Conservation (phyloP, 2,888 invertebrate genomes). For the Podotricha telesiphe region DNA sequence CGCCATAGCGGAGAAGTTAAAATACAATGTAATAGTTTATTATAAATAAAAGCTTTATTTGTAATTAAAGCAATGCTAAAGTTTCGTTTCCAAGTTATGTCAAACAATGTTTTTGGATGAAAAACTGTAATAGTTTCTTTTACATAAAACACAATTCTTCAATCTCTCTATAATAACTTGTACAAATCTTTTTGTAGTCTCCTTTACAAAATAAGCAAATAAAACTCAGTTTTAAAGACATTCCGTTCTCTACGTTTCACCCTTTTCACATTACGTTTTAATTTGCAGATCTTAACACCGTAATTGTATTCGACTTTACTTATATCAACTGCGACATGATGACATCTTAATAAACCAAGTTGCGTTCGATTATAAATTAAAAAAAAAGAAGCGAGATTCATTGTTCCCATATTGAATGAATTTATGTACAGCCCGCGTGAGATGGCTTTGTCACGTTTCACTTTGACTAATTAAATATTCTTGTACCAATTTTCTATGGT, state of each 20-base stretch:
- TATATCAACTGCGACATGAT: too few species aligned
- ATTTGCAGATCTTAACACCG: not conserved
- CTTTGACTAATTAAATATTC: constrained; percentile 70
- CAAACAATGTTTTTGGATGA: not conserved
- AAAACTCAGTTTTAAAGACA: too few species aligned
- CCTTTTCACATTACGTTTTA: not conserved
- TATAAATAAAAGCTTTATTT: not conserved
- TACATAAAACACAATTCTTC: not conserved
- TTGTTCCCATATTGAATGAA: constrained; percentile 51
- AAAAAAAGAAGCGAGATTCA: constrained; percentile 41
- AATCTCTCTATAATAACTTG: not conserved
- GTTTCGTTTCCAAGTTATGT: not conserved
- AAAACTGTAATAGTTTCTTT: not conserved
- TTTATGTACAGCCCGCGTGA: constrained; percentile 55
- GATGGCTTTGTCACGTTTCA: constrained; percentile 64
- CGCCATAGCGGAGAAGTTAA: too few species aligned
- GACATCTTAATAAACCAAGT: not conserved
- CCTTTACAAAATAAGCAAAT: too few species aligned
- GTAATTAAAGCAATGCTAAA: not conserved
- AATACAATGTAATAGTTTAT: not conserved
- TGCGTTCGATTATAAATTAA: constrained; percentile 29
- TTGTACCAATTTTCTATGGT: constrained; percentile 52
- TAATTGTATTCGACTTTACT: not conserved
- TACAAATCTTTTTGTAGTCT: not conserved
- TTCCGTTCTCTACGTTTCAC: too few species aligned